Conservation (phyloP, 2,797 vertebrate genomes). For the Botia kubotai region DNA sequence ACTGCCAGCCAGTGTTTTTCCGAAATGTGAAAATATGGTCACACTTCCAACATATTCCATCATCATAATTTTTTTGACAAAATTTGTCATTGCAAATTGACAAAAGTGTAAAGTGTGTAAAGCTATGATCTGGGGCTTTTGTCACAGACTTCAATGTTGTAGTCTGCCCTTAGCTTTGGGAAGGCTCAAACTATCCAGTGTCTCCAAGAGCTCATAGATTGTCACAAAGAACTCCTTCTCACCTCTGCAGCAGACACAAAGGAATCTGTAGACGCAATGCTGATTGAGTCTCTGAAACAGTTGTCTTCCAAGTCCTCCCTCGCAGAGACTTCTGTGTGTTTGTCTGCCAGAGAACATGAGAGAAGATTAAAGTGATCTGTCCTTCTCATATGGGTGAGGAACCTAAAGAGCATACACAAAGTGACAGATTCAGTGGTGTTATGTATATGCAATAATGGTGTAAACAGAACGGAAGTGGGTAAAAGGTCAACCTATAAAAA, state of each 20-base stretch:
- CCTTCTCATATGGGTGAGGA: not conserved
- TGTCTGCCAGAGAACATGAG: conserved; percentile 72
- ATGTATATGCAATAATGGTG: not conserved
- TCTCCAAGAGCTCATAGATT: not conserved
- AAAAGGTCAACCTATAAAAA: not conserved
- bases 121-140: not conserved
- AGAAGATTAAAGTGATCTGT: conserved; percentile 22
- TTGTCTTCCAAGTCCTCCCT: conserved; percentile 83
- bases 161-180: too few species aligned
- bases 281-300: conserved; percentile 86
- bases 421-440: not conserved
- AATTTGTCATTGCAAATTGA: too few species aligned
- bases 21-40: too few species aligned
- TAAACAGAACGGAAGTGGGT: not conserved
- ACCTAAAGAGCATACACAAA: not conserved
- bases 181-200: not conserved
- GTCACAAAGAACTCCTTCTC: conserved; percentile 52
- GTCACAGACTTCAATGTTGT: too few species aligned
- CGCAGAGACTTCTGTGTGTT: conserved; percentile 79
- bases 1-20: not conserved
- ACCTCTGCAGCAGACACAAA: conserved; percentile 95
- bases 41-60: too few species aligned
- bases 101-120: too few species aligned
- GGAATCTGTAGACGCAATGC: conserved; percentile 90
- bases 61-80: too few species aligned